Conservation (phyloP, 2,797 vertebrate genomes). For the Tapirus indicus region DNA sequence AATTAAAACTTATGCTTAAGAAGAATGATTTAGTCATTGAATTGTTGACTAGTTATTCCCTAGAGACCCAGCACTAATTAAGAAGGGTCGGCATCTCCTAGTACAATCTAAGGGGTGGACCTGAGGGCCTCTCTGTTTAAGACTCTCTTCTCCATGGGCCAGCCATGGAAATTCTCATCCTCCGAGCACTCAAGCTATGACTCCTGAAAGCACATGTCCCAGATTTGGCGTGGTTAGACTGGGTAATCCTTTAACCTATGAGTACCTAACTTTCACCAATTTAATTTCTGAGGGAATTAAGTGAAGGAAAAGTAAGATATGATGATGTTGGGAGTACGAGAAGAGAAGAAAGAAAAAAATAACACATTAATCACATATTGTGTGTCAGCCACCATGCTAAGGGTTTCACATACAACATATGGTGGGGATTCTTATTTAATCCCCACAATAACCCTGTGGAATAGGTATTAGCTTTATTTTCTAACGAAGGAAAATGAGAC, state of each 20-base stretch:
- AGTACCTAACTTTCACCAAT: not conserved
- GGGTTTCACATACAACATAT: not conserved
- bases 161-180: not conserved
- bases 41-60: not conserved
- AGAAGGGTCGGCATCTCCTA: not conserved
- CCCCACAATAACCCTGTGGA: not conserved
- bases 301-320: not conserved
- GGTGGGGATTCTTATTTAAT: not conserved
- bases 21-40: not conserved
- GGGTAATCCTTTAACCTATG: not conserved
- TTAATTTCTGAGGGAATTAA: not conserved
- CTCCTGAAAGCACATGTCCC: not conserved
- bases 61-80: not conserved
- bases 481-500: not conserved
- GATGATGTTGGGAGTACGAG: not conserved
- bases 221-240: not conserved
- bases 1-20: not conserved
- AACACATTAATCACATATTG: not conserved
- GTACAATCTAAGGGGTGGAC: not conserved
- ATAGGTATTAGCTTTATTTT: not conserved
- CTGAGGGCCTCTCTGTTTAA: not conserved
- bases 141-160: not conserved
- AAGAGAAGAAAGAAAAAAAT: not conserved
- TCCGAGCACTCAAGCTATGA: not conserved
- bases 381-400: not conserved